Evolutionary conservation across 2,888 invertebrate genomes (phyloP).

Genomic region (Noctua pronuba): DNA sequence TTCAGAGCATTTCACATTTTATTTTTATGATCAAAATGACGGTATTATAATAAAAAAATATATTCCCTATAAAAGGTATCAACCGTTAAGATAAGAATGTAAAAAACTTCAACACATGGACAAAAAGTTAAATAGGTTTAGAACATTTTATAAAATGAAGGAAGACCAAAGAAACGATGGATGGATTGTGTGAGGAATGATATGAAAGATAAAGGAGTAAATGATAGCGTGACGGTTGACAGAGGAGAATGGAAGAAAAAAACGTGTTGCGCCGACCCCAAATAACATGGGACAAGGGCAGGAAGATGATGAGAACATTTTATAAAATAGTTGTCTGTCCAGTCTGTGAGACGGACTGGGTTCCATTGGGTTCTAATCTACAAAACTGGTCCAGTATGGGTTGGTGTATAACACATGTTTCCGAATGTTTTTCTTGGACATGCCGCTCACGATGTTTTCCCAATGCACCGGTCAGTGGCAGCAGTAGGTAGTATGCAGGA

Average conservation of each 20-base stretch:
- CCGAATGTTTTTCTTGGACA: neutral
- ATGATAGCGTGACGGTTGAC: too few species aligned
- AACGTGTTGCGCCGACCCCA: too few species aligned
- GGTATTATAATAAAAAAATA: conserved; percentile 32
- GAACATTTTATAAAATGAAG: neutral
- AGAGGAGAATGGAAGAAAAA: too few species aligned
- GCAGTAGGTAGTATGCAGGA: too few species aligned
- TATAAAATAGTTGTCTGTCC: too few species aligned
- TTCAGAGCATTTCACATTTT: conserved; percentile 51
- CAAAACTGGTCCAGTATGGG: neutral
- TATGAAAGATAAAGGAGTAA: too few species aligned
- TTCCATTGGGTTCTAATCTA: neutral
- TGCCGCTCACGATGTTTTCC: neutral
- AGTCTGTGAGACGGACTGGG: neutral
- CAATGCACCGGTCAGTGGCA: neutral
- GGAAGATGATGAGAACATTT: too few species aligned
- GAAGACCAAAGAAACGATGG: too few species aligned
- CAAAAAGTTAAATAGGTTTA: neutral
- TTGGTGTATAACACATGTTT: neutral
- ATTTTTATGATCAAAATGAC: conserved; percentile 49
- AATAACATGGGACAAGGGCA: too few species aligned
- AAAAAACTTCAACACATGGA: conserved; percentile 27
- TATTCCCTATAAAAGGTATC: conserved; percentile 13
- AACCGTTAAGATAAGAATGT: conserved; percentile 33
- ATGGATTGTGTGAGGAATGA: too few species aligned